These are phyloP conservation scores for Notamacropus eugenii DNA, from an alignment of 2,797 vertebrate species.

Conservation along the genomic window DNA sequence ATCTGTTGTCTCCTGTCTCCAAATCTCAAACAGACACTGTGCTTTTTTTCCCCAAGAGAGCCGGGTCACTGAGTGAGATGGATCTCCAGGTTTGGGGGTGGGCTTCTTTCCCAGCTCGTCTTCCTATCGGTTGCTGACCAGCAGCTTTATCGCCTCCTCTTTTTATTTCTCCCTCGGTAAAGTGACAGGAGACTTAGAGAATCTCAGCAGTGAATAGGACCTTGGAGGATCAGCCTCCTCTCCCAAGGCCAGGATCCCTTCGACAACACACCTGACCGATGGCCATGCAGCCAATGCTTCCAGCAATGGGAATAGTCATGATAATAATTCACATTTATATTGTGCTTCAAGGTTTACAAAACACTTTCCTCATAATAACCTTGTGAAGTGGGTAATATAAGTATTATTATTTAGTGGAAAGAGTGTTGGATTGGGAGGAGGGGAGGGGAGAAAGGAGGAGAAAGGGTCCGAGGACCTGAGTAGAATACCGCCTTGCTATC, in stretches of 20 bases:
- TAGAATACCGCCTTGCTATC: neutral
- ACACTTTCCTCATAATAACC: neutral
- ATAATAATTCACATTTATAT: neutral
- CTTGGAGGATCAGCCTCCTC: neutral
- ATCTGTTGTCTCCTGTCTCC: neutral
- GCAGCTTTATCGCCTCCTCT: neutral
- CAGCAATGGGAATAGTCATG: neutral
- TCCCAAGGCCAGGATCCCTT: neutral
- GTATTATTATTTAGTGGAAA: neutral
- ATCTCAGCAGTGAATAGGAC: neutral
- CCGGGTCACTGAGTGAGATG: neutral
- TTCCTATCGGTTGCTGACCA: neutral
- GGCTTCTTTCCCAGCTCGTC: neutral
- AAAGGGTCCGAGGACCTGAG: neutral
- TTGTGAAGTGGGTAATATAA: neutral
- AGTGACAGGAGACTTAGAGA: neutral
- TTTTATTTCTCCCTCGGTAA: neutral
- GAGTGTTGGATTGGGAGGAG: too few relatives aligned
- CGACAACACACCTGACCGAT: neutral
- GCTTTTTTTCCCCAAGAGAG: constrained; percentile 41
- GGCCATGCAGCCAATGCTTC: neutral
- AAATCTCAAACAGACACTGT: constrained; percentile 23
- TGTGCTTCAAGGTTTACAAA: neutral
- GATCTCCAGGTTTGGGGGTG: neutral
- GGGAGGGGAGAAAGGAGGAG: too few relatives aligned